Base-by-base conservation (phyloP, 1,140 invertebrate species). In the Campoletis sonorensis region DNA sequence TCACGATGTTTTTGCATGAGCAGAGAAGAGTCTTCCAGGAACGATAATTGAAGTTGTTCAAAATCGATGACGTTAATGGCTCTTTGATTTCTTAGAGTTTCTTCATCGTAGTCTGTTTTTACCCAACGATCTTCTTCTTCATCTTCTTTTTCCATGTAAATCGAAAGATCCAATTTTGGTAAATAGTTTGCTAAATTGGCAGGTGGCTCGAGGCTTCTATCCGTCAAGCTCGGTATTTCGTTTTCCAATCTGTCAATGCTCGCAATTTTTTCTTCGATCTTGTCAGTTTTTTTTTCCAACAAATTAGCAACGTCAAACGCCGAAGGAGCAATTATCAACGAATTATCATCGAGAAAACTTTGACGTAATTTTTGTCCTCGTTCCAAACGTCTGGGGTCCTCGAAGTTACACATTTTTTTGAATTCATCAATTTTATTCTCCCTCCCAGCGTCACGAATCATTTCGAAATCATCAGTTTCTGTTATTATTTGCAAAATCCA, bases 341-440 rank as follows among this genome's bases (percentile, higher is more conserved):
- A 79, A 67, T 82, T 79, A 13, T 80, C 64, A 0, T 81, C 70
- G 8, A 85, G 18, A 61, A 88, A 88, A 3, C 40, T n/a, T 11
- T 85, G 84, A 75, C 88, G 85, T 0, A 89, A 64, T 23, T 82
- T 40, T 16, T 76, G 79, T 11, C 85, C 86, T 26, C 82, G 86
- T n/a, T 83, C 26, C 15, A 79, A 67, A 54, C 87, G 81, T 33
- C 79, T 83, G 13, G 86, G 77, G n/a, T 89, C 84, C 0, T 85
- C 81, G 16, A 73, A 72, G 33, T 82, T 80, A 89, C 89, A 91
- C 4, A 58, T 51, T 13, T 79, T 82, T 79, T 89, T 90, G 37
- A 88, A 70, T 2, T 70, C 3, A 15, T 45, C 71, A 26, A 89
- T 86, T 21, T 86, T 81, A 21, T 79, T 26, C 16, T 85, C 86